Base-by-base conservation (phyloP, 2,797 vertebrate species). In the Margarornis squamiger region DNA sequence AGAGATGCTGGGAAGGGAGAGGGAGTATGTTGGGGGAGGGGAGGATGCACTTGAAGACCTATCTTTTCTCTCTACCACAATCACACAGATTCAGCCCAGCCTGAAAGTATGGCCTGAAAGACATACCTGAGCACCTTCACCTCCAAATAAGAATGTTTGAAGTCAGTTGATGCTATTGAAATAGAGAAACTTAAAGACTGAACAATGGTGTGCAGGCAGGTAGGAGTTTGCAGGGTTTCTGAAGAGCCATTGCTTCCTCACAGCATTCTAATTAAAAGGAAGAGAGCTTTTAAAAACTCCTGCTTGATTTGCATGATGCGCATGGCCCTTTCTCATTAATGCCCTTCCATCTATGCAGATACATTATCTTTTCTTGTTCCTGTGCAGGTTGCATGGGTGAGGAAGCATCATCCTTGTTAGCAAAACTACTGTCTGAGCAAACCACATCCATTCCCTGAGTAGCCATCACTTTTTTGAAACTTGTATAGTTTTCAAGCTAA, bases 21-120 rank as follows among this genome's bases (percentile, higher is more conserved):
- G 7, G 8, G 17, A 7, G 1, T 58, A 21, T 34, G 5, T 1
- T 83, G 24, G 2, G 9, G 29, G 30, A 32, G 7, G 3, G 10
- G 4, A 52, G 18, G n/a, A 58, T 51, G 18, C 29, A 14, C 30
- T 34, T 52, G 17, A 65, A 58, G 29, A 58, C 8, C 7, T 3
- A 13, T 58, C 14, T 71, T 77, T 46, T 13, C 2, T 52, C 29
- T 77, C 29, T 77, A 23, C 57, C 45, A 30, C n/a, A 34, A 62
- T 46, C 34, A 23, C 27, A 39, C 5, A 59, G 24, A 48, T 63
- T 68, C 46, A 86, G 22, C 11, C 26, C 21, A 68, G 3, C 1
- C 45, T 63, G 57, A 39, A 63, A 41, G 3, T 41, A 32, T 34
- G 46, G 29, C 36, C 51, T 88, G 43, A 80, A 70, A 51, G 29